Conservation (phyloP, 2,113 vertebrate species). For the Thryonomys swinderianus region DNA sequence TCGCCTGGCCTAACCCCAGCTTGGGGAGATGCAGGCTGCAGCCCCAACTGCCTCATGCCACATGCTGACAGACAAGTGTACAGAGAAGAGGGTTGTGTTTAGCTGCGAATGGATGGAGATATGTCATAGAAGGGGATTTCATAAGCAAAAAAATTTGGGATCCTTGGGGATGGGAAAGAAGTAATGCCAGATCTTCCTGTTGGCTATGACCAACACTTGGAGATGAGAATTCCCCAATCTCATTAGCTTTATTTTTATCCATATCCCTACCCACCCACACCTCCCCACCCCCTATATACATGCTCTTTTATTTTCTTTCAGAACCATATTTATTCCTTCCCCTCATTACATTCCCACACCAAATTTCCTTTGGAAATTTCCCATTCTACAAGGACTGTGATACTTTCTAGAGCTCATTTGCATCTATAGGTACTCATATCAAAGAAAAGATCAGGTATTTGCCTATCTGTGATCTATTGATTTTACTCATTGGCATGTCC, state of each 20-base stretch:
- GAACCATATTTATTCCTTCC: too few relatives aligned
- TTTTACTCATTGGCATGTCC: too few relatives aligned
- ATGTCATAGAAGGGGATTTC: conserved; percentile 51
- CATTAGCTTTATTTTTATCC: conserved; percentile 15
- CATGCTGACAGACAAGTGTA: neutral
- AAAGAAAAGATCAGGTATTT: too few relatives aligned
- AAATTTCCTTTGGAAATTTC: too few relatives aligned
- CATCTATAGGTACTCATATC: too few relatives aligned
- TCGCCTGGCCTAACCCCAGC: neutral
- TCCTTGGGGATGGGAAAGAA: neutral
- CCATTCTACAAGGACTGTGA: too few relatives aligned
- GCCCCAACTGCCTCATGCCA: neutral
- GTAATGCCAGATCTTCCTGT: neutral
- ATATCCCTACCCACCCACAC: too few relatives aligned
- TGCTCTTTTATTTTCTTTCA: too few relatives aligned
- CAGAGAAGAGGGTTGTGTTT: neutral
- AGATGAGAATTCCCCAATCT: neutral
- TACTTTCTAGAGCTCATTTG: too few relatives aligned
- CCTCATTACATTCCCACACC: too few relatives aligned
- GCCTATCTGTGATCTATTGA: too few relatives aligned
- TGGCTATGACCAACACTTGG: neutral
- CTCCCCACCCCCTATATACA: too few relatives aligned
- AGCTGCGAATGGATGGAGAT: neutral
- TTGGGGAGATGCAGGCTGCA: neutral
- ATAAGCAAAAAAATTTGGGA: neutral